phyloP scores from a whole-genome alignment of 2,888 invertebrate genomes.

The Ophonus ardosiacus region DNA sequence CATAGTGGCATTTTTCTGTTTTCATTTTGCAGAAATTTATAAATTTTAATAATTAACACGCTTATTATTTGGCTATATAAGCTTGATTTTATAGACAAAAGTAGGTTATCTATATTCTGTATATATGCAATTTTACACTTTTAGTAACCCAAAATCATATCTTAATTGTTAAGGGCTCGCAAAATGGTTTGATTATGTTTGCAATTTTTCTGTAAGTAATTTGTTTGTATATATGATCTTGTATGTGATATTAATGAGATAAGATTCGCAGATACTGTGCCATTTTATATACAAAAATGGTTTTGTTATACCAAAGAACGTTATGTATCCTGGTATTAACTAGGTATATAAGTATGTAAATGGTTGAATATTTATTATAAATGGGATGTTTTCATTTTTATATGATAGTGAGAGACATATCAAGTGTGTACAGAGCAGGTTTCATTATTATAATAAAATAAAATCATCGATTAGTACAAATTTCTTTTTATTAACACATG shows the following conservation, averaged over 20 bases:
- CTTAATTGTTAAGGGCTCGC: conserved; percentile 11
- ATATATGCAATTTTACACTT: conserved; percentile 41
- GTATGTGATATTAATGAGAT: conserved; percentile 63
- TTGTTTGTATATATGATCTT: conserved; percentile 61
- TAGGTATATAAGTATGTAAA: conserved; percentile 57
- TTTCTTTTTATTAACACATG: conserved; percentile 17
- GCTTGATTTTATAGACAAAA: conserved; percentile 22
- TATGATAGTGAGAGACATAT: conserved; percentile 64
- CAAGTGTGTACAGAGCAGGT: conserved; percentile 62
- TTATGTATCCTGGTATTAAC: conserved; percentile 54
- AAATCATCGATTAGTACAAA: conserved; percentile 48
- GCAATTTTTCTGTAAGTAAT: conserved; percentile 51
- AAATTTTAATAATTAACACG: conserved; percentile 42
- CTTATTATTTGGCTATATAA: conserved; percentile 33
- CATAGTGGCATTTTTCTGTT: not conserved
- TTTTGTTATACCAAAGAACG: conserved; percentile 63
- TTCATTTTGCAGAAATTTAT: conserved; percentile 5
- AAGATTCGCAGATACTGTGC: conserved; percentile 59
- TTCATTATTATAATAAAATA: conserved; percentile 61
- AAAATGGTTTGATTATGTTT: conserved; percentile 32
- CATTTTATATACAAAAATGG: conserved; percentile 63
- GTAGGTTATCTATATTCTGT: conserved; percentile 26
- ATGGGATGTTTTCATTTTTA: conserved; percentile 64
- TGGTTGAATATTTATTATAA: conserved; percentile 61
- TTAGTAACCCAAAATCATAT: conserved; percentile 33